phyloP scores from a whole-genome alignment of 2,797 vertebrate species.

The Meda fulgida region DNA sequence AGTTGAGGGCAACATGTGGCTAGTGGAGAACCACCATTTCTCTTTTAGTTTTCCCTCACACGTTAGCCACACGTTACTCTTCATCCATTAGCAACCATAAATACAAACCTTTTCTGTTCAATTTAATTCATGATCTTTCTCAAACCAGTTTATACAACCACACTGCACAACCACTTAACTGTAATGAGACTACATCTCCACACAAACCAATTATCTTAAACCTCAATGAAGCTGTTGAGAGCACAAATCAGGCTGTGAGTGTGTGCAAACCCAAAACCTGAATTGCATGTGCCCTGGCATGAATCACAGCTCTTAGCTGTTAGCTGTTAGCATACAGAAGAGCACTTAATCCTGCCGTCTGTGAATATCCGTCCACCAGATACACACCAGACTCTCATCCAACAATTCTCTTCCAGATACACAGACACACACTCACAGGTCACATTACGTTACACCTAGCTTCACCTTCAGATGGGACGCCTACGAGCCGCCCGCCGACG shows the following conservation, averaged over 20 bases:
- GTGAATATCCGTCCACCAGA: constrained; percentile 24
- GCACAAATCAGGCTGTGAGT: neutral
- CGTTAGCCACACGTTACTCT: neutral
- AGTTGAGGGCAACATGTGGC: neutral
- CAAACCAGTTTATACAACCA: neutral
- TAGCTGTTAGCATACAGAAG: constrained; percentile 25
- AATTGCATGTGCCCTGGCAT: constrained; percentile 5
- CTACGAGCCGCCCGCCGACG: neutral
- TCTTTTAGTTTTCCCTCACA: neutral
- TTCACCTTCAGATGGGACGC: constrained; percentile 6
- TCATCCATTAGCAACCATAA: neutral
- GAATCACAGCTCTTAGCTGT: constrained; percentile 25
- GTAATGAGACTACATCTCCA: too few relatives aligned
- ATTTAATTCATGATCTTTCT: neutral
- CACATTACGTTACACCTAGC: neutral
- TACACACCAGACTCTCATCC: constrained; percentile 12
- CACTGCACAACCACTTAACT: neutral
- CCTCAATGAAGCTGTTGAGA: neutral
- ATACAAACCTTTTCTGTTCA: neutral
- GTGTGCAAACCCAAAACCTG: neutral
- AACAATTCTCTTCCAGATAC: constrained; percentile 18
- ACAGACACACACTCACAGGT: constrained; percentile 7
- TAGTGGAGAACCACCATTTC: neutral
- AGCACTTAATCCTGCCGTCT: constrained; percentile 41
- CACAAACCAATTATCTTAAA: constrained; percentile 1